A percentile compares a stretch with the other conserved stretches of the same genome.
phyloP scores from a whole-genome alignment of 2,797 vertebrate genomes.

The Onychomys torridus region DNA sequence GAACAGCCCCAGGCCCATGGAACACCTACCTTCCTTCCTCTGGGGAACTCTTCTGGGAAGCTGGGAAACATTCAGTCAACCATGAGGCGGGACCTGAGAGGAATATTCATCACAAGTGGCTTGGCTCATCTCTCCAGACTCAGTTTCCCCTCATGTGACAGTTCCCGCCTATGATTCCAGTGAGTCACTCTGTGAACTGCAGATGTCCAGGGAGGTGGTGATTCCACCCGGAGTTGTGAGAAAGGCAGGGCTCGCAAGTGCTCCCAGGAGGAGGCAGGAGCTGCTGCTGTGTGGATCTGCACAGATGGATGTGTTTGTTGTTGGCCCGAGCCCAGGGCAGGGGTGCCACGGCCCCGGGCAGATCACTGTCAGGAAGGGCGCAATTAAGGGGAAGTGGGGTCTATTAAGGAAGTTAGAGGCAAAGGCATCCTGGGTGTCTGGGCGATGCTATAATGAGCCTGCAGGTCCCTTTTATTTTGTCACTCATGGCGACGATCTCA shows the following conservation, averaged over 20 bases:
- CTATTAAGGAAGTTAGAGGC: conserved; percentile 23
- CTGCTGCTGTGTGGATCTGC: background rate
- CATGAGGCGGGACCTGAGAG: background rate
- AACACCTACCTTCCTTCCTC: too few species aligned
- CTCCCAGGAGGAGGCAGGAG: background rate
- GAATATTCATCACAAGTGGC: fast-evolving
- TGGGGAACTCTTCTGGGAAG: too few species aligned
- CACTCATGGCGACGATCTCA: background rate
- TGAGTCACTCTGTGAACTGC: too few species aligned
- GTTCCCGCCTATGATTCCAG: background rate
- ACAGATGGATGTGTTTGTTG: background rate
- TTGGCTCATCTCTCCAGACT: background rate
- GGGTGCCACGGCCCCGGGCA: background rate
- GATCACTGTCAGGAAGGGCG: background rate
- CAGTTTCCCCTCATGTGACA: background rate
- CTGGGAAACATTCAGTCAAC: too few species aligned
- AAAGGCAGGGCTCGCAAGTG: background rate
- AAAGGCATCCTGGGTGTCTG: background rate
- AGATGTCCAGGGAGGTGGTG: background rate
- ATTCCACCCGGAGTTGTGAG: background rate
- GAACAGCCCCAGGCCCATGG: too few species aligned
- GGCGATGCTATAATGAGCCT: background rate
- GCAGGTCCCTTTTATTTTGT: background rate
- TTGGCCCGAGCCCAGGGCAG: conserved; percentile 3
- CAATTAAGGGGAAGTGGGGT: conserved; percentile 56